phyloP scores from a whole-genome alignment of 2,888 invertebrate genomes.

The Plutella xylostella region DNA sequence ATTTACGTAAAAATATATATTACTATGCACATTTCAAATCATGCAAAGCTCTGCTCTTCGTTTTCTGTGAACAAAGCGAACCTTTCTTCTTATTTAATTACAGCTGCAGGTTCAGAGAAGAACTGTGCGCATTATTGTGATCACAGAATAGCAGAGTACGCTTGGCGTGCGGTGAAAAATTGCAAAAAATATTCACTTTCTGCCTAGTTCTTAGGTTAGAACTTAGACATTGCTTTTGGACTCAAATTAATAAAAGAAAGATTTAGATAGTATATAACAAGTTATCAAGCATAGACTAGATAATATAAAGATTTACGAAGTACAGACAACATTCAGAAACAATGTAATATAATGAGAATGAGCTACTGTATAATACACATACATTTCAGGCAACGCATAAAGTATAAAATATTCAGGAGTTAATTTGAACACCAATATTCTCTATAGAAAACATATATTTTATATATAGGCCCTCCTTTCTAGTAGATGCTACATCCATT shows the following conservation, averaged over 20 bases:
- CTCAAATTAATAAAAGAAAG: slow-evolving; percentile 27
- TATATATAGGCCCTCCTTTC: not conserved
- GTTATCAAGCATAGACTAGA: slow-evolving; percentile 52
- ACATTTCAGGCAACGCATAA: slow-evolving; percentile 25
- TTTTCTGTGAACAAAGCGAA: no score
- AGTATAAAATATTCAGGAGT: slow-evolving; percentile 19
- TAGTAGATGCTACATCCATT: not conserved
- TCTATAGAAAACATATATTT: not conserved
- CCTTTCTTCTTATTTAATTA: no score
- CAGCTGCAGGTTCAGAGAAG: no score
- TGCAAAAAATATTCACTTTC: no score
- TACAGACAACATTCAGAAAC: slow-evolving; percentile 29
- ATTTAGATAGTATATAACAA: slow-evolving; percentile 32
- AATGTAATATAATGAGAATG: slow-evolving; percentile 36
- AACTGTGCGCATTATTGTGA: no score
- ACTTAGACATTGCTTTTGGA: no score
- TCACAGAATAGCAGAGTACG: no score
- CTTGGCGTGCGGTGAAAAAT: no score
- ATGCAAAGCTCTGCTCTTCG: no score
- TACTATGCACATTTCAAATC: no score
- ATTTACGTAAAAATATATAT: slow-evolving; percentile 41
- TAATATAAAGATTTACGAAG: slow-evolving; percentile 42
- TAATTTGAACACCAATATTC: slow-evolving; percentile 18
- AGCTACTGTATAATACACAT: slow-evolving; percentile 34
- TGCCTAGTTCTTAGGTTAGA: no score